Percentiles rank a stretch among this genome's conserved stretches.
These are phyloP conservation scores for Ceratina japonica DNA, from an alignment of 1,140 invertebrate species.

Conservation along the genomic window DNA sequence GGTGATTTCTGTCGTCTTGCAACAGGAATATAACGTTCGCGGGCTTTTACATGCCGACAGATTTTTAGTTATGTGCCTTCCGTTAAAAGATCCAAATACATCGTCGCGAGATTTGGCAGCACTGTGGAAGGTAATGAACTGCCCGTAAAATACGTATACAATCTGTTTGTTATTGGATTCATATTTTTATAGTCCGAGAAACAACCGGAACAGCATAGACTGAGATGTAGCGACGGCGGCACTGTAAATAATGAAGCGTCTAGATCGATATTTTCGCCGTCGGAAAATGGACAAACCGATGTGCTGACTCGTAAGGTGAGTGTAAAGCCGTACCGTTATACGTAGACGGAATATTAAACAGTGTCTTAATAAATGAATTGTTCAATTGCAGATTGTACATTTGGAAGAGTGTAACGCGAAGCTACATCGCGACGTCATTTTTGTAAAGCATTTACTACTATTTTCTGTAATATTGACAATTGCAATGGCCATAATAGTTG, in stretches of 20 bases:
- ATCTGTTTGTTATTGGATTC: not conserved
- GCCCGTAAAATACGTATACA: not conserved
- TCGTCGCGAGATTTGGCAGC: constrained; percentile 79
- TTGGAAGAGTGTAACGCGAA: constrained; percentile 71
- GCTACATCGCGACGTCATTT: constrained; percentile 67
- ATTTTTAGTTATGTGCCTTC: constrained; percentile 86
- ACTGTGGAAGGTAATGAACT: constrained; percentile 83
- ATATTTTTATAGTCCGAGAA: constrained; percentile 68
- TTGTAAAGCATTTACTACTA: constrained; percentile 70
- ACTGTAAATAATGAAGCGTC: constrained; percentile 64
- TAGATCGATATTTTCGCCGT: constrained; percentile 54
- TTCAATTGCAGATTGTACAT: constrained; percentile 69
- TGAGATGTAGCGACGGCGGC: constrained; percentile 75
- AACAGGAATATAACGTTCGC: constrained; percentile 80
- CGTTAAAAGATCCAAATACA: constrained; percentile 78
- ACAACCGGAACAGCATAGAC: constrained; percentile 77
- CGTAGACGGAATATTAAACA: not conserved
- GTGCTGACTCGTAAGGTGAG: constrained; percentile 71
- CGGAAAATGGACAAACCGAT: constrained; percentile 65
- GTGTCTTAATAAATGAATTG: constrained; percentile 21
- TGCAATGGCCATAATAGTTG: constrained; percentile 64
- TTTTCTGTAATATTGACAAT: constrained; percentile 71
- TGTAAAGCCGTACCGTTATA: not conserved
- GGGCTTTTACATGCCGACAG: constrained; percentile 82
- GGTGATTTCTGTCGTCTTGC: constrained; percentile 80